Evolutionary conservation across 1,140 invertebrate genomes (phyloP).

Genomic region (Lasioglossum baleicum): DNA sequence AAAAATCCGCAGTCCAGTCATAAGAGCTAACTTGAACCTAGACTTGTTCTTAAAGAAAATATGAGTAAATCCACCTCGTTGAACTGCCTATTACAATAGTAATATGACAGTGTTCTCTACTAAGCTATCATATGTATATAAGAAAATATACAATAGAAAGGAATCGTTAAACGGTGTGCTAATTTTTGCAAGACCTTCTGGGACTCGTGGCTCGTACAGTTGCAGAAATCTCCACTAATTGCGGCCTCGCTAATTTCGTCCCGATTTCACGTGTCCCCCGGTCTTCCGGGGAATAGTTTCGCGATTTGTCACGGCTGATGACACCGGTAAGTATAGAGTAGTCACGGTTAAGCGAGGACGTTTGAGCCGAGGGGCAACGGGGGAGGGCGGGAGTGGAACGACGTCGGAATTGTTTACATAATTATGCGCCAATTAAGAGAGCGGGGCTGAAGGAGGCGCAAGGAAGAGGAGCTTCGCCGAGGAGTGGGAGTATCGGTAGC

Average conservation of each 20-base stretch:
- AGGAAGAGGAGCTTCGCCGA: slow-evolving; percentile 34
- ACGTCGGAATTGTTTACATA: slow-evolving; percentile 75
- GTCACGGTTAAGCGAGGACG: slow-evolving; percentile 43
- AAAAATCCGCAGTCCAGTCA: too few relatives aligned
- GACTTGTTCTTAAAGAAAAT: too few relatives aligned
- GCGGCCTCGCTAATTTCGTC: slow-evolving; percentile 36
- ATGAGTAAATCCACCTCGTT: too few relatives aligned
- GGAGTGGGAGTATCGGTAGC: slow-evolving; percentile 57
- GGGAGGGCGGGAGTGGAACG: slow-evolving; percentile 1
- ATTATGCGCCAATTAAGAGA: slow-evolving; percentile 78
- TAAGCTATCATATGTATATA: too few relatives aligned
- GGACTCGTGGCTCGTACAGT: not conserved
- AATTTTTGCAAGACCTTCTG: not conserved
- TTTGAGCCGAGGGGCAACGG: not conserved
- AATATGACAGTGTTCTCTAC: too few relatives aligned
- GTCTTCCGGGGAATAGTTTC: slow-evolving; percentile 36
- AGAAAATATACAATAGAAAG: too few relatives aligned
- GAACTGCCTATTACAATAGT: too few relatives aligned
- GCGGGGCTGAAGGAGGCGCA: slow-evolving; percentile 57
- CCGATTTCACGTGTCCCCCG: not conserved
- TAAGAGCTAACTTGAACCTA: too few relatives aligned
- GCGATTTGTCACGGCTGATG: slow-evolving; percentile 48
- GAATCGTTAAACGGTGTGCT: not conserved
- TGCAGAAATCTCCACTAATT: slow-evolving; percentile 29
- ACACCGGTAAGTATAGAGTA: slow-evolving; percentile 47